Base-by-base conservation (phyloP, 2,888 invertebrate species). In the Achlya flavicornis region DNA sequence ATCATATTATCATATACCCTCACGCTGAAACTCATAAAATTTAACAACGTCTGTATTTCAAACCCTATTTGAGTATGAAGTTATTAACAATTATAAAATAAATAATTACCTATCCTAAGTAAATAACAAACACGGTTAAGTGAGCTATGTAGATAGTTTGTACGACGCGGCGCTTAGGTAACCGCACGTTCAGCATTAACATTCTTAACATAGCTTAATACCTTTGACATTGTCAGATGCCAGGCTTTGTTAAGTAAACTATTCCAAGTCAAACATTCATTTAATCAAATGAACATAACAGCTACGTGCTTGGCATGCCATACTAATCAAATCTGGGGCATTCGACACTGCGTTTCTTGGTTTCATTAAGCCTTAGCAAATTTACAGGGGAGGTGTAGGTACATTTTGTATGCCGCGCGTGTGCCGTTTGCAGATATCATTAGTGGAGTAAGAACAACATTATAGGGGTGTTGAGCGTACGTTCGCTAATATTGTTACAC, bases 281-380 rank as follows among this genome's bases (percentile, higher is more conserved):
- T 86, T 85, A 87, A 87, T 87, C 81, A 84, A 85, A 86, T 84
- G 85, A 84, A 84, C 82, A 87, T 87, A 86, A 86, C 81, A 79
- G 78, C 75, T 81, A 86, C 87, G 87, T 88, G 87, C 78, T 76
- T 76, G 66, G 84, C 79, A 78, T 83, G 75, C 81, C 76, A 70
- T 72, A 78, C 82, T 88, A 85, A 87, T 89, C 85, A 87, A 88
- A 87, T 87, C 85, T 79, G 76, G 71, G 76, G 71, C 80, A 76
- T 83, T 86, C 81, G 75, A 79, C 77, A 73, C 73, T 69, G 75
- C 72, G 75, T 74, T 78, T 72, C 77, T 78, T 73, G 76, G 74
- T 81, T 83, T 81, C 81, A 78, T 80, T 80, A 76, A 75, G 68
- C 65, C 72, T 80, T 73, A 64, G 77, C 72, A 75, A 79, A 82